Evolutionary conservation across 2,888 invertebrate species (phyloP), one percentile per base, ranked within the genome.

Genomic region (Germaria angustata): DNA sequence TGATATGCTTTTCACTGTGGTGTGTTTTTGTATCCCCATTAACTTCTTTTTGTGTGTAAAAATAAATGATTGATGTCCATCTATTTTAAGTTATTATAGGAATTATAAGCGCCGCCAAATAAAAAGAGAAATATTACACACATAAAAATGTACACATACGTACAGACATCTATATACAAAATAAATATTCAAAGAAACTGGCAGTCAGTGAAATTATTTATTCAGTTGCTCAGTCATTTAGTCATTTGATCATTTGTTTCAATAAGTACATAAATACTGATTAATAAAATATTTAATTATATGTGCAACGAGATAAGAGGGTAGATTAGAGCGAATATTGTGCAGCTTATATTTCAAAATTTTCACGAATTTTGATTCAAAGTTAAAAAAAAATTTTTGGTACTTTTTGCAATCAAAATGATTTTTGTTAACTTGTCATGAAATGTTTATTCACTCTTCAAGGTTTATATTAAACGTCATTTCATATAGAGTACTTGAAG

Each of bases 21-120:
- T 36, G 22, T 22, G 22, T 24, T 44, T 49, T 8, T 24, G 24
- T 49, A 51, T 28, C 9, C 22, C 51, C 22, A 51, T 11, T 49
- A 22, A 22, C 39, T 32, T 46, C 13, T 22, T n/a, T 51, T 22
- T 72, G 15, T 65, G 9, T 28, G 28, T 76, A 55, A 46, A 24
- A 13, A 36, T 28, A 51, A 71, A 76, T 83, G 82, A 83, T 76
- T 83, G 82, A 83, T 83, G 76, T 51, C 59, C 69, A 55, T 79
- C 81, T 80, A 83, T 24, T 49, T 59, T 73, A 63, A 22, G 61
- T 51, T 57, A 32, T 80, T 69, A 51, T 57, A 49, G 11, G 36
- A 57, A 46, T 65, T 66, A 75, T 49, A 66, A 80, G 66, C 59
- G 66, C 79, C 66, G 72, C 51, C 44, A 61, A 61, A 59, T 44